phyloP scores from a whole-genome alignment of 2,888 invertebrate genomes.

The Hydrotaea cyrtoneurina region DNA sequence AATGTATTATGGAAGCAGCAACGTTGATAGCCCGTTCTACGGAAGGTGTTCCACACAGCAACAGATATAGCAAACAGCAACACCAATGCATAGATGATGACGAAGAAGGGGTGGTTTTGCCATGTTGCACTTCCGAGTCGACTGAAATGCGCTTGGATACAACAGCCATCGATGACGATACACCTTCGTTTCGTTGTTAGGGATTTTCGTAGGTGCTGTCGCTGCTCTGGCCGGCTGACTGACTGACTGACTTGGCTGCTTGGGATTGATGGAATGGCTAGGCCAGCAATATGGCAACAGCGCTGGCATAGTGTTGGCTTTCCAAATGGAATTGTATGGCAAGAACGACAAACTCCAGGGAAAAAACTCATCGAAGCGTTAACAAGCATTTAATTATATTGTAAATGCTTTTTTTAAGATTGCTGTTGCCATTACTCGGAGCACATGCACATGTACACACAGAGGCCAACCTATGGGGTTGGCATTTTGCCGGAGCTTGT shows the following conservation, averaged over 20 bases:
- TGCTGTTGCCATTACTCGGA: conserved; percentile 37
- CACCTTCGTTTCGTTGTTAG: conserved; percentile 13
- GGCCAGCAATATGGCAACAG: neutral
- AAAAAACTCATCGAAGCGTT: conserved; percentile 78
- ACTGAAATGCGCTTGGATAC: neutral
- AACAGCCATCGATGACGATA: too few relatives aligned
- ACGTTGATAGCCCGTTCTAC: neutral
- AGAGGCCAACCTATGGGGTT: conserved; percentile 14
- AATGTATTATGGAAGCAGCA: neutral
- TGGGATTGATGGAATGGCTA: neutral
- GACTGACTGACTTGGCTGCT: neutral
- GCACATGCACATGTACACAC: conserved; percentile 69
- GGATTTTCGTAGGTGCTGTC: conserved; percentile 16
- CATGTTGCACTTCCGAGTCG: neutral
- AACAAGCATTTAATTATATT: conserved; percentile 79
- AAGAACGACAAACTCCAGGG: conserved; percentile 51
- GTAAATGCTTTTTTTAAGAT: conserved; percentile 57
- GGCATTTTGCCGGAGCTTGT: neutral
- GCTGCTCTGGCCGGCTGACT: neutral
- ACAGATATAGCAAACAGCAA: too few relatives aligned
- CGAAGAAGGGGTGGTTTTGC: neutral
- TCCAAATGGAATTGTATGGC: conserved; percentile 13
- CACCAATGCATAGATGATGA: neutral
- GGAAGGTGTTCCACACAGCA: conserved; percentile 1
- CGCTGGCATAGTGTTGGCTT: neutral